These are phyloP conservation scores for Equus przewalskii DNA, from an alignment of 2,113 vertebrate species.

Conservation along the genomic window DNA sequence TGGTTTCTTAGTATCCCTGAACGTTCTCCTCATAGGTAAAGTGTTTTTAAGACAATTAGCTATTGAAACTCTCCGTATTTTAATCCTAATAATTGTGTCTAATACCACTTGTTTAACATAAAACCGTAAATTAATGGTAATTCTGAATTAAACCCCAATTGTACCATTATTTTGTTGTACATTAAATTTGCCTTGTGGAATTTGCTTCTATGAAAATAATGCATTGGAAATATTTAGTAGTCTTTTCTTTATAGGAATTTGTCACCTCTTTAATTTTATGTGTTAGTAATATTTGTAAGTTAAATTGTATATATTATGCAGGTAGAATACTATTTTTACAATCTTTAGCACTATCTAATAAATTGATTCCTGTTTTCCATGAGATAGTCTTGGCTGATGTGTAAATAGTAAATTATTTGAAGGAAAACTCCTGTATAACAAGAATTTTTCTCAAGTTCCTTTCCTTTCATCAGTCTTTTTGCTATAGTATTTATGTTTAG, in stretches of 20 bases:
- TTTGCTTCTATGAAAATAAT: constrained; percentile 46
- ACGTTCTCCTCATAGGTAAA: background rate
- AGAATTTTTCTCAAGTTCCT: background rate
- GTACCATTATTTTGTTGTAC: background rate
- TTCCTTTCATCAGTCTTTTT: constrained; percentile 36
- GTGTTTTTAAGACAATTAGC: constrained; percentile 29
- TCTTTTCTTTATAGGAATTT: constrained; percentile 47
- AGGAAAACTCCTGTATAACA: background rate
- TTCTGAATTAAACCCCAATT: constrained; percentile 46
- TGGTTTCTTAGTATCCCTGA: background rate
- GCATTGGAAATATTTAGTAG: constrained; percentile 37
- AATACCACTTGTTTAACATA: background rate
- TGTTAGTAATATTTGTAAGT: background rate
- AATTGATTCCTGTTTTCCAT: background rate
- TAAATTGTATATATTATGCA: constrained; percentile 5
- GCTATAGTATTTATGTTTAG: constrained; percentile 32
- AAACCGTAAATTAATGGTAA: constrained; percentile 23
- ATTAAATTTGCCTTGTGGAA: constrained; percentile 12
- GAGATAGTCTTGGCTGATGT: background rate
- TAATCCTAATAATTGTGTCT: constrained; percentile 23
- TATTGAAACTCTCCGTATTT: constrained; percentile 37
- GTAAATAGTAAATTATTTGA: constrained; percentile 45
- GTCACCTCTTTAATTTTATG: constrained; percentile 28
- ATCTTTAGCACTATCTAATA: background rate
- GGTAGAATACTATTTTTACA: constrained; percentile 43